A percentile compares a stretch with the other conserved stretches of the same genome.
Evolutionary conservation across 2,113 vertebrate species (phyloP).

Genomic region (Scomber scombrus): DNA sequence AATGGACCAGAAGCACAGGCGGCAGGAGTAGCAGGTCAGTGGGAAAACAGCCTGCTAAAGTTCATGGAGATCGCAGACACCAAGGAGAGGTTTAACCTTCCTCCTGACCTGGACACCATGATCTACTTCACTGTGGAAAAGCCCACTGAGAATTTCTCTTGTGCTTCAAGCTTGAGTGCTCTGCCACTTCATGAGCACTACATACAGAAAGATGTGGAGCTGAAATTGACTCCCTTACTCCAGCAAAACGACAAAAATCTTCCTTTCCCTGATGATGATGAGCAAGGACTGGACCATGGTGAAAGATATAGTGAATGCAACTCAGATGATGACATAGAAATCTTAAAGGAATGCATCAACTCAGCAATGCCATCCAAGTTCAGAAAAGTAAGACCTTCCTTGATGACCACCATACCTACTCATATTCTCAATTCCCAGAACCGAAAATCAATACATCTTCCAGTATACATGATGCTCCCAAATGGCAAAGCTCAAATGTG

Average conservation of each 20-base stretch:
- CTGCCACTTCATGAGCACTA: conserved; percentile 96
- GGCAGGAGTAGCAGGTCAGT: conserved; percentile 90
- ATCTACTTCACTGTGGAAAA: conserved; percentile 99
- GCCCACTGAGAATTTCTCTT: conserved; percentile 97
- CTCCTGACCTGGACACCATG: conserved; percentile 94
- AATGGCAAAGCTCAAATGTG: conserved; percentile 84
- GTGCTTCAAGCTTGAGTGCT: conserved; percentile 96
- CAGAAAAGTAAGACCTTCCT: conserved; percentile 90
- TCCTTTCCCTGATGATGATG: conserved; percentile 86
- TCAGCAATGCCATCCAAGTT: conserved; percentile 95
- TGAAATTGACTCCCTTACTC: conserved; percentile 92
- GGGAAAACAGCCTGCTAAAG: conserved; percentile 94
- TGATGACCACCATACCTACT: conserved; percentile 85
- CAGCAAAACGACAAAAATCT: conserved; percentile 86
- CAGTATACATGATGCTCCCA: conserved; percentile 94
- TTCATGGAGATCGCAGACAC: conserved; percentile 96
- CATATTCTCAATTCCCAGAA: conserved; percentile 87
- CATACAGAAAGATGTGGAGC: conserved; percentile 96
- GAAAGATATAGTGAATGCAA: conserved; percentile 86
- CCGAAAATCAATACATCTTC: conserved; percentile 88
- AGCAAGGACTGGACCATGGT: conserved; percentile 73
- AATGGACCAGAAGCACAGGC: conserved; percentile 85
- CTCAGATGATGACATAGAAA: conserved; percentile 92
- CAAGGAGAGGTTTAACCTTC: conserved; percentile 94
- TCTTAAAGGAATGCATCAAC: conserved; percentile 96